Percentiles rank a stretch among this genome's conserved stretches.
Evolutionary conservation across 2,113 vertebrate species (phyloP).

Genomic region (Grammomys surdaster): DNA sequence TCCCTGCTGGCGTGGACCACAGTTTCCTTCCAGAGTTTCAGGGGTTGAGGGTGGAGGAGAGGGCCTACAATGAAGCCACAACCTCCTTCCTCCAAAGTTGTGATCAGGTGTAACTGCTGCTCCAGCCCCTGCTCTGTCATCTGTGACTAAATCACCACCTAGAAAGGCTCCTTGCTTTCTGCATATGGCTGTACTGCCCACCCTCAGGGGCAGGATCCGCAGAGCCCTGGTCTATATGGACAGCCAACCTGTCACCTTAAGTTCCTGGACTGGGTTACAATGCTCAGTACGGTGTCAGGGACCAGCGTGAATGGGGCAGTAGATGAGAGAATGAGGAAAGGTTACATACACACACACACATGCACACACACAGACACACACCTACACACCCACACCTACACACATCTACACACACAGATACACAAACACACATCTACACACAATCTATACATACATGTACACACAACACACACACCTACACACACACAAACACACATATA

Average conservation of each 20-base stretch:
- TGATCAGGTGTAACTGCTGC: not conserved
- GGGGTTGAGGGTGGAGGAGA: accelerated
- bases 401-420: too few species aligned
- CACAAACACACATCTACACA: too few species aligned
- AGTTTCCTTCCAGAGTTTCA: not conserved
- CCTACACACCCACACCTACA: too few species aligned
- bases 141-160: not conserved
- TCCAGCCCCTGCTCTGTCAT: not conserved
- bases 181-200: not conserved
- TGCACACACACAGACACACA: too few species aligned
- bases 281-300: not conserved
- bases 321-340: not conserved
- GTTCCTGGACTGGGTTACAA: not conserved
- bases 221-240: not conserved
- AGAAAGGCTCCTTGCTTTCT: not conserved
- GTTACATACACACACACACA: not conserved
- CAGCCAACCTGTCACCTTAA: too few species aligned
- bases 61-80: not conserved
- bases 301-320: not conserved
- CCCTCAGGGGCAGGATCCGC: not conserved
- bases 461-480: too few species aligned
- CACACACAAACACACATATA: too few species aligned
- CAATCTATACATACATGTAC: too few species aligned
- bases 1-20: not conserved
- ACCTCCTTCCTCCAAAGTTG: not conserved